Evolutionary conservation across 1,140 invertebrate genomes (phyloP), one percentile per base, ranked within the genome.

Genomic region (Hermetia illucens): DNA sequence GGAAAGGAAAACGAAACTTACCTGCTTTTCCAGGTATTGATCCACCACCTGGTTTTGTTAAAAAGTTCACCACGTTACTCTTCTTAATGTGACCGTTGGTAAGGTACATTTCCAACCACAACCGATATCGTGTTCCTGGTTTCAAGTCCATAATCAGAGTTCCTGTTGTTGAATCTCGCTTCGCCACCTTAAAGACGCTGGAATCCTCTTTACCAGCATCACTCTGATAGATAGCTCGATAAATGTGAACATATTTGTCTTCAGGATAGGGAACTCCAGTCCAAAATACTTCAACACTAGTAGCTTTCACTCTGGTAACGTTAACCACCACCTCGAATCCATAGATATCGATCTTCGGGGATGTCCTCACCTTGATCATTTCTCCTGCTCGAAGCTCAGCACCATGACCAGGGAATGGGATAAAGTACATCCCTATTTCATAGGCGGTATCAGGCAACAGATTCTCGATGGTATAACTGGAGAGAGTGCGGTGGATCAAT

Each of bases 241-340:
- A 89, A 44, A 93, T 86, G 47, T 88, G 82, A n/a, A 92, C 82
- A 62, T 81, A 89, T 52, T 90, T 86, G 46, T 89, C 84, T 44
- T 86, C 77, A 0, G 87, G 87, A 50, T 80, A 75, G 4, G 87
- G 85, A 1, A 91, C 75, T 5, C 87, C 86, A 33, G 64, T 75
- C 82, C 84, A 88, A 1, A 70, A 71, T 2, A 91, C 68, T 49
- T 84, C 79, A 1, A 83, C 76, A 13, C 77, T 79, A 22, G 72
- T 75, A 0, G 78, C 69, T 47, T 82, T 83, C 3, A 88, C 72
- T 36, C 74, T 70, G 18, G 75, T 73, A 0, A 82, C 74, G 42
- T 82, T 77, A 0, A 90, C 68, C 20, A 67, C 70, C 4, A 91
- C 75, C 37, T 81, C 72, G 62, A 88, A 90, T 36, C 77, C 76